phyloP scores from a whole-genome alignment of 2,113 vertebrate genomes.

The Microcebus ravelobensis region DNA sequence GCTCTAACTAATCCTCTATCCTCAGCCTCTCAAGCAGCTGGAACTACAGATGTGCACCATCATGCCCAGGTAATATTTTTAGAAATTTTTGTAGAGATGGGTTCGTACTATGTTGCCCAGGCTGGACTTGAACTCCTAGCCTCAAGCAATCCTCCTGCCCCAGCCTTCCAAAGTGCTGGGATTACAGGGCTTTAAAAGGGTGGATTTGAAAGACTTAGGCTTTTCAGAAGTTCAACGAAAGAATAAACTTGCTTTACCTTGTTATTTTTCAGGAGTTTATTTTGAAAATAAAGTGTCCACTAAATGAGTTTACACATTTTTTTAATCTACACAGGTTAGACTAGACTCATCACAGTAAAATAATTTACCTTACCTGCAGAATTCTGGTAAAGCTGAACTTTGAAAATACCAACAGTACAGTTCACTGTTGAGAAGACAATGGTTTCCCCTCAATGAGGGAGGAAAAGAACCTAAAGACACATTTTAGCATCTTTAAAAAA shows the following conservation, averaged over 20 bases:
- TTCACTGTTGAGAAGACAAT: neutral
- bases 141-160: no score
- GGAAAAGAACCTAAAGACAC: neutral
- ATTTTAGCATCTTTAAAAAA: neutral
- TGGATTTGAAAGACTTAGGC: neutral
- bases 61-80: no score
- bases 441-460: neutral
- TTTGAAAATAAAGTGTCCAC: slow-evolving; percentile 44
- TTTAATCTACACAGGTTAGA: neutral
- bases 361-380: neutral
- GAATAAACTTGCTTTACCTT: slow-evolving; percentile 59
- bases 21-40: no score
- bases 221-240: slow-evolving; percentile 52
- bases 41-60: no score
- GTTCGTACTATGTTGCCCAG: no score
- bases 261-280: slow-evolving; percentile 68
- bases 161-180: no score
- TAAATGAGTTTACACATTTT: slow-evolving; percentile 29
- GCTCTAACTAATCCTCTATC: no score
- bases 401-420: neutral
- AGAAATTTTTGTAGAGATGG: no score
- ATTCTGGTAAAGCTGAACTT: neutral
- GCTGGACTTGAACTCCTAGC: no score
- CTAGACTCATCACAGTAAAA: neutral
- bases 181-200: neutral